Base-by-base conservation (phyloP, 2,797 vertebrate species). In the Anomalospiza imberbis region DNA sequence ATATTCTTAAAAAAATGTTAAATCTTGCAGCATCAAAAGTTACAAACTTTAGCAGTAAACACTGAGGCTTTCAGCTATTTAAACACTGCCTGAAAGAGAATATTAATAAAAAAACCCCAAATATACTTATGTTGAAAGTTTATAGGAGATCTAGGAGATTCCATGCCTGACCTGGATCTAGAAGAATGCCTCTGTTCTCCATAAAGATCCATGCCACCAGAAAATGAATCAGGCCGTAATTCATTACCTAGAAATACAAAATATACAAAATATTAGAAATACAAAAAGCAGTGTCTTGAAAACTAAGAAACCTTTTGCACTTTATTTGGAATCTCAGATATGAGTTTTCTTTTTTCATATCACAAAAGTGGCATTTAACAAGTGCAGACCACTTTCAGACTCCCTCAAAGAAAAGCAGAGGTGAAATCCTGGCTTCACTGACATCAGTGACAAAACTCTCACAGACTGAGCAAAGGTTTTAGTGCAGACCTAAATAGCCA, bases 81-180 rank as follows among this genome's bases (percentile, higher is more conserved):
- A 55, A 84, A 51, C 13, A 40, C 28, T 21, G 13, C 79, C 76
- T 91, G 60, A 80, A 48, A 88, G 57, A 62, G 8, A 78, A 53
- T 26, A 85, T n/a, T 29, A 22, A 55, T 34, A 58, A 86, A 81
- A 71, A 32, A 45, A 1, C 1, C 7, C 34, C 42, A 78, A 87
- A 84, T 16, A 29, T 95, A 98, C 98, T 98, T 98, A 94, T 98
- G 98, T 1, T 98, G 98, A 89, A 98, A 98, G 28, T 97, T 98
- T 79, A 98, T 73, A 57, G 97, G 97, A 36, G 98, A 99, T 93
- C 98, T 97, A 51, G 98, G 98, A 36, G 98, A 99, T 68, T 99
- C 98, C 40, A 98, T 98, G 78, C 98, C 99, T 81, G 98, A 98
- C 51, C 98, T 97, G 57, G 98, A 98, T 55, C 98, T 98, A 80